Evolutionary conservation across 30 jellyfish, hydroid and myxozoan species (phyloP), one percentile per base, ranked within the genome.

Genomic region (Hydractinia symbiolongicarpus): DNA sequence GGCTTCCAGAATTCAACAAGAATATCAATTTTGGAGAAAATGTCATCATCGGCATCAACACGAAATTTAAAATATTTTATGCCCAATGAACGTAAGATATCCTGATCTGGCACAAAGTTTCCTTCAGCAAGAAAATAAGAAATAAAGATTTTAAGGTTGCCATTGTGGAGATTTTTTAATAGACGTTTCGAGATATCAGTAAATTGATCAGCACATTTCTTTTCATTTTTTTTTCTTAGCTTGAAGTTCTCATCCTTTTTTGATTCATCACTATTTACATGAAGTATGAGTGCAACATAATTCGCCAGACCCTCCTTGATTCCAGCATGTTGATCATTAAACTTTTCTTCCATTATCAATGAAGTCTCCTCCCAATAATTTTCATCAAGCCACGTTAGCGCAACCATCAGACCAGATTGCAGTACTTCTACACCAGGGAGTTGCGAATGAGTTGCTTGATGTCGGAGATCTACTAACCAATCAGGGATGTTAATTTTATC

Each of bases 381-480:
- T 54, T 60, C 90, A 55, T 79, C 66, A 53, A 90, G 79, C 97
- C 97, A 90, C 7, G 73, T 54, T 14, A 85, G 61, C 17, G 95
- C 86, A n/a, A 73, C 75, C n/a, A 40, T 64, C 74, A 83, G 66
- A 53, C 90, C 94, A 1, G 88, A 55, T 52, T 79, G 82, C 19
- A 90, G 81, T 14, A 90, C 21, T 8, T 90, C 90, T 53, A 76
- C 17, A 8, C 96, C 79, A 4, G 97, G 97, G 60, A 90, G 67
- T 8, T 86, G 78, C 50, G 94, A 73, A 86, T 90, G 97, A 8
- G 97, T 90, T 6, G 95, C 90, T 49, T 90, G 95, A 79, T 90
- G 97, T 14, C 97, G 91, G 21, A 90, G 40, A 69, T 90, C 97
- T 5, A 90, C 97, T n/a, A 90, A 61, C 97, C 97, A 90, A 64